Evolutionary conservation across 2,113 vertebrate genomes (phyloP).

Genomic region (Sphaerodactylus townsendi): DNA sequence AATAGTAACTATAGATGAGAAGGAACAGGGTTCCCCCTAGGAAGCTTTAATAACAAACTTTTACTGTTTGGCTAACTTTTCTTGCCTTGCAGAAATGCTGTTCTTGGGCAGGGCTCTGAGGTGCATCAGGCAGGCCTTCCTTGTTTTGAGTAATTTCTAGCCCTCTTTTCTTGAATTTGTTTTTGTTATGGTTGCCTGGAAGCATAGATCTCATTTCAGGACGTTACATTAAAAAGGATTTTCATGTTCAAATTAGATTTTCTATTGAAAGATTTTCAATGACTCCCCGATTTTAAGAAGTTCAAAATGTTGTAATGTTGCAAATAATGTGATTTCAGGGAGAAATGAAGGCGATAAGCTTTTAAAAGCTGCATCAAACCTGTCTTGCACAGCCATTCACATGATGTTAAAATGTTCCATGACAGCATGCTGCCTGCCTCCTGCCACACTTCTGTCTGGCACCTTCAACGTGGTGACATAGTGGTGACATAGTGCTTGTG

Average conservation of each 20-base stretch:
- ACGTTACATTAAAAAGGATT: slow-evolving; percentile 12
- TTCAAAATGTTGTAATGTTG: background rate
- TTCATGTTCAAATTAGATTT: no score
- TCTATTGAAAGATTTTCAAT: background rate
- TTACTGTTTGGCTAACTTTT: slow-evolving; percentile 21
- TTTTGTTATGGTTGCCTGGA: slow-evolving; percentile 56
- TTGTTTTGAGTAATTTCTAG: slow-evolving; percentile 34
- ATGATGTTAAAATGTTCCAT: background rate
- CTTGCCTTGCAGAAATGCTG: background rate
- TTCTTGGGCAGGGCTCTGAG: slow-evolving; percentile 24
- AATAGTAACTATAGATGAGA: slow-evolving; percentile 11
- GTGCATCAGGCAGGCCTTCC: slow-evolving; percentile 34
- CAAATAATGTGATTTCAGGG: background rate
- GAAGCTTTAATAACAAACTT: slow-evolving; percentile 3
- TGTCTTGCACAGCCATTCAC: background rate
- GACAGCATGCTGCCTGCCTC: background rate
- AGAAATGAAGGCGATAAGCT: background rate
- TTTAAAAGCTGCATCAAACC: background rate
- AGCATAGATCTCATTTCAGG: slow-evolving; percentile 44
- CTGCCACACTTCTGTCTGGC: background rate
- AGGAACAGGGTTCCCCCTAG: slow-evolving; percentile 22
- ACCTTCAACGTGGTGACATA: background rate
- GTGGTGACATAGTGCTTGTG: background rate
- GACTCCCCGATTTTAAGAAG: background rate
- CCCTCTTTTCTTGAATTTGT: slow-evolving; percentile 42